Evolutionary conservation across 2,888 invertebrate species (phyloP), one percentile per base, ranked within the genome.

Genomic region (Drosophila niveifrons): DNA sequence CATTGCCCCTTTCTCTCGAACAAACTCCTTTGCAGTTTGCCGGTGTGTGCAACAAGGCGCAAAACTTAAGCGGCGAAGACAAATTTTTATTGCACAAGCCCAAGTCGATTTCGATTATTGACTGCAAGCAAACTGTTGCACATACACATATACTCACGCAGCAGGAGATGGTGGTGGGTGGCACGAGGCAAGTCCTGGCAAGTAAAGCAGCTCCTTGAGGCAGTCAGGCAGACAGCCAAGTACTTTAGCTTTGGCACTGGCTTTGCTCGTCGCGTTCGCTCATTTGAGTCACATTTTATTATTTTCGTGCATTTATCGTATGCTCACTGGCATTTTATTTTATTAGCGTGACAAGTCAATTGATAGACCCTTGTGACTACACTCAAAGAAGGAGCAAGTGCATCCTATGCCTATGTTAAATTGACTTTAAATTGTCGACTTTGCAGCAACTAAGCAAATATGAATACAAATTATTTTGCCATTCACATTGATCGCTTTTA

Each of bases 281-380:
- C 88, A 89, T 89, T 89, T 89, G 75, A 75, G 88, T 75, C 80
- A 89, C 88, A 89, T 86, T 86, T 86, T 88, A 89, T 85, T 89
- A 88, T 82, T 89, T 75, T 82, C 72, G 76, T 72, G 82, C 89
- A 86, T 89, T 88, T 89, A 85, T 86, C 89, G 86, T 88, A 58
- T 72, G 75, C 74, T 75, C 52, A 78, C 66, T 78, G 78, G 66
- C 85, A 75, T 85, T 89, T 89, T 80, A 88, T 86, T 89, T 86
- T 89, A 88, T 89, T 89, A 88, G 77, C 80, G 66, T 77, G 88
- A 75, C 88, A 88, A 75, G 78, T 89, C 78, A 85, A 89, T 86
- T 85, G 89, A 78, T 89, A 72, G 78, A 41, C 55, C 63, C 66
- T 44, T 39, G 72, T 18, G 68, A 29, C 41, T 31, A 59, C 7